Conservation (phyloP, 2,113 vertebrate species). For the Ondatra zibethicus region DNA sequence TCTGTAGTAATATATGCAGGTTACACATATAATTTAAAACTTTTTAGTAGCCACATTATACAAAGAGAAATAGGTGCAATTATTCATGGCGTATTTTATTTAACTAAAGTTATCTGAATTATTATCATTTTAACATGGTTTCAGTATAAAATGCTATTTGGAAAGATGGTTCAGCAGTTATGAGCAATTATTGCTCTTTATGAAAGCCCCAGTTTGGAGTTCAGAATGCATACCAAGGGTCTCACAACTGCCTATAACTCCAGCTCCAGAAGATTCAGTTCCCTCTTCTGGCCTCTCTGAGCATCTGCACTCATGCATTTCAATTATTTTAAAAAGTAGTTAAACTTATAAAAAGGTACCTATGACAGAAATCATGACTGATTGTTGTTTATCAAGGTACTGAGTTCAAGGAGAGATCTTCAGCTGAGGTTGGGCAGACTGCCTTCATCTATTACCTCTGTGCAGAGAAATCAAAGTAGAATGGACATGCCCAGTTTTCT, state of each 20-base stretch:
- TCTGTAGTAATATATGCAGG: neutral
- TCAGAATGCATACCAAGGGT: neutral
- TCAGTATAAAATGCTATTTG: neutral
- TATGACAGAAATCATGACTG: neutral
- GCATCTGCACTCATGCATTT: neutral
- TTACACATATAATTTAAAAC: neutral
- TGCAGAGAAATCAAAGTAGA: neutral
- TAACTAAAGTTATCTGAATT: neutral
- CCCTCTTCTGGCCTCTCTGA: neutral
- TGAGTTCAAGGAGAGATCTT: neutral
- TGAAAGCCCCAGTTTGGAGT: neutral
- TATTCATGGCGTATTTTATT: neutral
- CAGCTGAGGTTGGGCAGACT: neutral
- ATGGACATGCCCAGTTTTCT: neutral
- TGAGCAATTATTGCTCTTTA: neutral
- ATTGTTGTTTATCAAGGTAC: neutral
- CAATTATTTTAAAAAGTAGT: neutral
- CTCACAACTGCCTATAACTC: neutral
- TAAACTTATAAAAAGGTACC: neutral
- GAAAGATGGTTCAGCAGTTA: neutral
- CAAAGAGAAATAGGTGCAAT: neutral
- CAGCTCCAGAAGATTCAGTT: too few relatives aligned
- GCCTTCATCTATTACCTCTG: neutral
- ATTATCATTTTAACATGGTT: neutral
- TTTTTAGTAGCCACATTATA: neutral